These are phyloP conservation scores for Epiblema foenella DNA, from an alignment of 2,888 invertebrate species.

Conservation along the genomic window DNA sequence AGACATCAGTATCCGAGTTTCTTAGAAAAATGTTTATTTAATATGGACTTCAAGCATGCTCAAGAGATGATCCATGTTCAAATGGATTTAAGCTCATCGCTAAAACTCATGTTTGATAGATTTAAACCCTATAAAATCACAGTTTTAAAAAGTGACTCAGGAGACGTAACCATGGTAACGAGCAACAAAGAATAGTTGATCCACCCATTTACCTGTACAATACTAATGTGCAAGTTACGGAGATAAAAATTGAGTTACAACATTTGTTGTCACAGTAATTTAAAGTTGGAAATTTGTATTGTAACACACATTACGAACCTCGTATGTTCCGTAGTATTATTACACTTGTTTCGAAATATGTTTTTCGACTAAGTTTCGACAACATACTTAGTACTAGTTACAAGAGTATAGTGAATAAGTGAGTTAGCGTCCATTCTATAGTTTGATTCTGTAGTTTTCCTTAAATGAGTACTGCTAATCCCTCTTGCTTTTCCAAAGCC, in stretches of 20 bases:
- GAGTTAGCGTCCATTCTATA: background rate
- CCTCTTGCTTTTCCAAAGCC: constrained; percentile 33
- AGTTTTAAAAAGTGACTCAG: too few relatives aligned
- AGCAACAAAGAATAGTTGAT: too few relatives aligned
- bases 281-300: background rate
- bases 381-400: background rate
- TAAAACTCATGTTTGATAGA: too few relatives aligned
- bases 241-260: background rate
- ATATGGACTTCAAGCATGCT: too few relatives aligned
- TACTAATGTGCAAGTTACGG: too few relatives aligned
- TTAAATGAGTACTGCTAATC: background rate
- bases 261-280: background rate
- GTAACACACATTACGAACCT: background rate
- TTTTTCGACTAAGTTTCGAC: background rate
- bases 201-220: too few relatives aligned
- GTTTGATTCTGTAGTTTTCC: background rate
- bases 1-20: too few relatives aligned
- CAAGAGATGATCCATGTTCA: too few relatives aligned
- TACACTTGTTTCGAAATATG: constrained; percentile 5
- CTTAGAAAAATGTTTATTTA: too few relatives aligned
- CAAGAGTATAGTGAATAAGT: background rate
- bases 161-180: too few relatives aligned
- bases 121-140: too few relatives aligned
- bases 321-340: background rate
- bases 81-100: too few relatives aligned